These are phyloP conservation scores for Lingula anatina DNA, from an alignment of 2,888 invertebrate genomes.

Conservation along the genomic window DNA sequence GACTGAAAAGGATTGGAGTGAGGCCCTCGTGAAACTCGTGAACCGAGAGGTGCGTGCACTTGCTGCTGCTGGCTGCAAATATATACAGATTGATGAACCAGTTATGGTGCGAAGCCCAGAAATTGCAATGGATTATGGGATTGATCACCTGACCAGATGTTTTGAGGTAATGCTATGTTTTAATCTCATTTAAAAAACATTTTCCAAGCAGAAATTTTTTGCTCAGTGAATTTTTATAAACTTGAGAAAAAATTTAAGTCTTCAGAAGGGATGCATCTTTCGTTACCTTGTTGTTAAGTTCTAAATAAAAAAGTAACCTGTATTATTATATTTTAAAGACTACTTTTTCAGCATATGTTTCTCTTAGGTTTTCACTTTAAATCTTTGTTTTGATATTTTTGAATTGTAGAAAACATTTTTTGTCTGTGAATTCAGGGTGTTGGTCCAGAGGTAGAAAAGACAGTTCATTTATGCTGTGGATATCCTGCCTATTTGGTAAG, in stretches of 20 bases:
- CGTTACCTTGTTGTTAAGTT: too few species aligned
- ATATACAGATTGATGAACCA: constrained; percentile 20
- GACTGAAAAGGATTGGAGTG: constrained; percentile 2
- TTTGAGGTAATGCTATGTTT: constrained; percentile 6
- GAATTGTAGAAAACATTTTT: too few species aligned
- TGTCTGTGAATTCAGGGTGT: too few species aligned
- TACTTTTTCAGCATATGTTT: too few species aligned
- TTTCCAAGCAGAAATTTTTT: too few species aligned
- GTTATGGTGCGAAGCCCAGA: constrained; percentile 10
- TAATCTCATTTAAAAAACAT: not conserved
- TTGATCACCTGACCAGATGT: constrained; percentile 9
- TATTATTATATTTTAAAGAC: too few species aligned
- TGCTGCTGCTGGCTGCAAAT: constrained; percentile 13
- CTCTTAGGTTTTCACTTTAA: too few species aligned
- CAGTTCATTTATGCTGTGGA: constrained; percentile 11
- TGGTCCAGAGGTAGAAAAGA: constrained; percentile 1
- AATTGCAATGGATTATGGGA: constrained; percentile 10
- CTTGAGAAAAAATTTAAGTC: too few species aligned
- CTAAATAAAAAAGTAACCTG: too few species aligned
- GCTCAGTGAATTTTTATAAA: too few species aligned
- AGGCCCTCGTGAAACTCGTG: constrained; percentile 9
- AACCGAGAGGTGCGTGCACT: constrained; percentile 14
- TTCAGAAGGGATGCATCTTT: too few species aligned
- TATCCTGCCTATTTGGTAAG: constrained; percentile 8
- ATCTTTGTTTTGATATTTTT: too few species aligned